A percentile compares a stretch with the other conserved stretches of the same genome.
Conservation (phyloP, 2,797 vertebrate genomes). For the Pyrocephalus nanus region DNA sequence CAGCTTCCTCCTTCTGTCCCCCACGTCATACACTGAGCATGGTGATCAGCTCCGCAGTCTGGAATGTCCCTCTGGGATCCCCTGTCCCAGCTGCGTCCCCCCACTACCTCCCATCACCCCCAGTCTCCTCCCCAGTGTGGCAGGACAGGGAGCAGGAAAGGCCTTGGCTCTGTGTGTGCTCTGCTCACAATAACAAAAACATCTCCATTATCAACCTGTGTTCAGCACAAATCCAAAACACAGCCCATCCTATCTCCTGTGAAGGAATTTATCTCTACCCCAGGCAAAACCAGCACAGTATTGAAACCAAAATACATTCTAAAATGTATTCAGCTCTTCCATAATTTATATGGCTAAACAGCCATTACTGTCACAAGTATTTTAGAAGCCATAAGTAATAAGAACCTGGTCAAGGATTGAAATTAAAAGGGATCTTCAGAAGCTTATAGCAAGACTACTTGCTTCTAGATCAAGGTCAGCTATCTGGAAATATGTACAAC, state of each 20-base stretch:
- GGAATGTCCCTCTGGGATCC: rapidly evolving
- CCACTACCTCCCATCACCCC: not conserved
- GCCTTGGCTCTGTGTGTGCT: not conserved
- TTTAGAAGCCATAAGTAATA: not conserved
- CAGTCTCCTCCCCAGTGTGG: not conserved
- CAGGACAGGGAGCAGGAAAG: not conserved
- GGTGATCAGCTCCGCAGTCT: not conserved
- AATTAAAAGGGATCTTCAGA: not conserved
- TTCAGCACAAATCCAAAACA: not conserved
- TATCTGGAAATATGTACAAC: not conserved
- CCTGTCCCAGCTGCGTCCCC: not conserved
- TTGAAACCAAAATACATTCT: not conserved
- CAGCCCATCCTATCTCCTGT: not conserved
- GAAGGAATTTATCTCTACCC: not conserved
- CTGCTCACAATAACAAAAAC: not conserved
- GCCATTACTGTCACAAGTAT: not conserved
- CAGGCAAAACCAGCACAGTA: not conserved
- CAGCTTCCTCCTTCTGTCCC: not conserved
- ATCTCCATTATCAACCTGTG: not conserved
- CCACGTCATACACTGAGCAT: rapidly evolving
- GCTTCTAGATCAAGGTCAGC: not conserved
- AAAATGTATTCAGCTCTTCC: not conserved
- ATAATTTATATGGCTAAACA: not conserved
- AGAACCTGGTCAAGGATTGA: not conserved
- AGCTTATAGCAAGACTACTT: not conserved